Evolutionary conservation across 2,113 vertebrate genomes (phyloP).

Genomic region (Acrocephalus kingi): DNA sequence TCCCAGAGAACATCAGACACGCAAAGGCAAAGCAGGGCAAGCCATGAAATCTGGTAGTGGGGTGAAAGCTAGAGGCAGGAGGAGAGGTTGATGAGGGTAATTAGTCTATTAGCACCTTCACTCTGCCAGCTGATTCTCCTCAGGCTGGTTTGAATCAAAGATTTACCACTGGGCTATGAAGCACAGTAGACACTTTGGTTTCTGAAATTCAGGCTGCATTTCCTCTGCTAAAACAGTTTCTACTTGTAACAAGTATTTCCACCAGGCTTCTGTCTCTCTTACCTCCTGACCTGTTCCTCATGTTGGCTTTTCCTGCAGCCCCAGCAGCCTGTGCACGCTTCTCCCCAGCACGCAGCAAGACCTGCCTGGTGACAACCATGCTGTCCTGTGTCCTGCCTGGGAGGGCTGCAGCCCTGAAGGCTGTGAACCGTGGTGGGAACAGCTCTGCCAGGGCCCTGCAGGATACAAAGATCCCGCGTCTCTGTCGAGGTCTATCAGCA

Average conservation of each 20-base stretch:
- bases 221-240: background rate
- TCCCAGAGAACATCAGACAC: rapidly evolving
- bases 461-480: background rate
- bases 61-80: background rate
- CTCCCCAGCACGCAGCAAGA: background rate
- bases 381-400: background rate
- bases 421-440: rapidly evolving
- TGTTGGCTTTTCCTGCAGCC: background rate
- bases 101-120: background rate
- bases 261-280: background rate
- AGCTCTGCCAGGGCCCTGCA: background rate
- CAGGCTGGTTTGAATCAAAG: background rate
- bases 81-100: background rate
- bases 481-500: background rate
- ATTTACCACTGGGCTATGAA: background rate
- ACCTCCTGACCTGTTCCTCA: background rate
- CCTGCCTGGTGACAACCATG: background rate
- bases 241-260: background rate
- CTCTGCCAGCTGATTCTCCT: background rate
- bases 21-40: background rate
- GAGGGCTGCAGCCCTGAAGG: background rate
- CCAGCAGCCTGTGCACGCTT: background rate
- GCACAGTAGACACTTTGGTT: background rate
- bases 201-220: background rate
- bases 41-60: background rate